Evolutionary conservation across 1,140 invertebrate species (phyloP).

Genomic region (Periplaneta americana): DNA sequence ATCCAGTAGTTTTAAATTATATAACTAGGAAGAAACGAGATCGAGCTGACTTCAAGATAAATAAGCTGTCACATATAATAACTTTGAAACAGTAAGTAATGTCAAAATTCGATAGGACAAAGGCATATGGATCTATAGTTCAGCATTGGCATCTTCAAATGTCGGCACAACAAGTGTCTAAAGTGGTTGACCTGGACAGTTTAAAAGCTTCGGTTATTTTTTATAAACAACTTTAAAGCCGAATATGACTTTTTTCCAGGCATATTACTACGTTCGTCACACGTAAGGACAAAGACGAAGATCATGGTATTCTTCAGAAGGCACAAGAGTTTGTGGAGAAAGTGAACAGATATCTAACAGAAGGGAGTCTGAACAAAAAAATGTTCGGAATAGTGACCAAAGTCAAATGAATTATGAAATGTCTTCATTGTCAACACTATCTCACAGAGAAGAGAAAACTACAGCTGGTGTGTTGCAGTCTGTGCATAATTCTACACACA

Average conservation of each 20-base stretch:
- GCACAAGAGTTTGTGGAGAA: too few species aligned
- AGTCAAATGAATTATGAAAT: neutral
- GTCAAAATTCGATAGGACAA: conserved; percentile 8
- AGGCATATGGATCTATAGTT: neutral
- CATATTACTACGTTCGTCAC: too few species aligned
- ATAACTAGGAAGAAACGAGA: neutral
- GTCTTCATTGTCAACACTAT: too few species aligned
- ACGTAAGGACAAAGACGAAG: too few species aligned
- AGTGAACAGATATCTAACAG: too few species aligned
- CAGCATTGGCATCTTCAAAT: neutral
- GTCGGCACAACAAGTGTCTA: conserved; percentile 1
- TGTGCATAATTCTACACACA: too few species aligned
- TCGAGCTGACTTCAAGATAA: conserved; percentile 2
- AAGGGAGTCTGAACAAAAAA: too few species aligned
- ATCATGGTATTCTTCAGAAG: neutral
- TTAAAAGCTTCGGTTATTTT: conserved; percentile 1
- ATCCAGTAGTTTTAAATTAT: conserved; percentile 5
- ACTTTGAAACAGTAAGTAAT: too few species aligned
- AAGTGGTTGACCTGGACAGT: conserved; percentile 9
- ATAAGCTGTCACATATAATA: too few species aligned
- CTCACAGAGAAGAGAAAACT: too few species aligned
- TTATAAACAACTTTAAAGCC: neutral
- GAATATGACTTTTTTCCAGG: neutral
- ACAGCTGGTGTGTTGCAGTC: too few species aligned
- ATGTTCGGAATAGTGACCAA: too few species aligned